A percentile compares a stretch with the other conserved stretches of the same genome.
These are phyloP conservation scores for Leucoma salicis DNA, from an alignment of 2,888 invertebrate species.

Conservation along the genomic window DNA sequence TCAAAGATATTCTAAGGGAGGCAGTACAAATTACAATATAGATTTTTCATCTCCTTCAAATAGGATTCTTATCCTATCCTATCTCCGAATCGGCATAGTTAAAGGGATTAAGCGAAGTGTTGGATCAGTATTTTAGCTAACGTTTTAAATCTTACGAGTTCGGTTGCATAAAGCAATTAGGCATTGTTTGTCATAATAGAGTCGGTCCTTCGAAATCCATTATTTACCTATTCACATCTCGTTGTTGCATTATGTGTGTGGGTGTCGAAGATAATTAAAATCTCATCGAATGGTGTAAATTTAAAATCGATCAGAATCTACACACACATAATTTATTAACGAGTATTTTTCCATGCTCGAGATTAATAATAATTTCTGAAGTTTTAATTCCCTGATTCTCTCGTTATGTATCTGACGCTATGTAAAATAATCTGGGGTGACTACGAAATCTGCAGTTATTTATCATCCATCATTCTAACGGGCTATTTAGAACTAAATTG, in stretches of 20 bases:
- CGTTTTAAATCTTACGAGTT: constrained; percentile 41
- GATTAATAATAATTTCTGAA: not conserved
- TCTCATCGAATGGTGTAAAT: not conserved
- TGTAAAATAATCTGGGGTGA: no score
- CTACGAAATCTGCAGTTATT: no score
- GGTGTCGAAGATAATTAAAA: not conserved
- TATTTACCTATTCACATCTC: constrained; percentile 53
- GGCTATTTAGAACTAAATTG: not conserved
- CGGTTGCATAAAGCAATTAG: constrained; percentile 55
- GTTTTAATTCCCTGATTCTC: not conserved
- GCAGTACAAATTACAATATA: not conserved
- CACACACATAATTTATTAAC: constrained; percentile 11
- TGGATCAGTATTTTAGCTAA: constrained; percentile 42
- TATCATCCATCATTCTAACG: no score
- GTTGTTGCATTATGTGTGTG: constrained; percentile 6
- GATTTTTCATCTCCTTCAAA: not conserved
- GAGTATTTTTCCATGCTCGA: constrained; percentile 12
- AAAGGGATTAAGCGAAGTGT: constrained; percentile 45
- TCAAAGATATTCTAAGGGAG: not conserved
- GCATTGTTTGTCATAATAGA: constrained; percentile 48
- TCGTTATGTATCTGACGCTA: no score
- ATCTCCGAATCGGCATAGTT: constrained; percentile 33
- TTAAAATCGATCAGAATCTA: not conserved
- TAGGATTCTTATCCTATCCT: constrained; percentile 6
- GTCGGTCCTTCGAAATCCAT: constrained; percentile 61